Evolutionary conservation across 2,113 vertebrate genomes (phyloP).

Genomic region (Rhea pennata): DNA sequence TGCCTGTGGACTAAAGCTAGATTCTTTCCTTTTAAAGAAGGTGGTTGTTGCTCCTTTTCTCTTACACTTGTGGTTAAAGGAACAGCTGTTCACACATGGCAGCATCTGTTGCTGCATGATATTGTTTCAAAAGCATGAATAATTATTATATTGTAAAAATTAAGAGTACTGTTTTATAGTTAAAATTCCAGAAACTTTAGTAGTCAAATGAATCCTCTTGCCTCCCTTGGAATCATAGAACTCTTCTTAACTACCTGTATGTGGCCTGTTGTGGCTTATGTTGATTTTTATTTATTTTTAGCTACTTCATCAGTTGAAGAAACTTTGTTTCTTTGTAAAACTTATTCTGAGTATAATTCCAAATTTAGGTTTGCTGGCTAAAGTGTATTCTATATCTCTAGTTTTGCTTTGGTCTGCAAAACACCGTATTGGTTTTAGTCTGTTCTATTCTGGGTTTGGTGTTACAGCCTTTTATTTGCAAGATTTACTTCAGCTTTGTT

Average conservation of each 20-base stretch:
- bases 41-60: background rate
- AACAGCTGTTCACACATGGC: background rate
- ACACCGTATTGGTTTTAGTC: background rate
- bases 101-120: background rate
- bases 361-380: background rate
- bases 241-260: background rate
- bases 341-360: background rate
- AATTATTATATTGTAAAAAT: background rate
- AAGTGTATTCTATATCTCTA: background rate
- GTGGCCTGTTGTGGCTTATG: background rate
- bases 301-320: background rate
- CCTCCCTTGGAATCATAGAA: background rate
- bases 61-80: background rate
- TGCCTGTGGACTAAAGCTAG: background rate
- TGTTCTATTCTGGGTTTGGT: background rate
- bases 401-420: background rate
- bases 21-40: background rate
- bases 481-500: background rate
- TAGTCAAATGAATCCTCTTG: background rate
- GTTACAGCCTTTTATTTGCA: background rate
- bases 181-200: background rate
- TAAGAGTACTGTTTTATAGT: too few relatives aligned
- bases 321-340: background rate
- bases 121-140: slow-evolving; percentile 10
- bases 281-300: background rate